Evolutionary conservation across 30 jellyfish, hydroid and myxozoan genomes (phyloP), one percentile per base, ranked within the genome.

Genomic region (Aurelia sp.): DNA sequence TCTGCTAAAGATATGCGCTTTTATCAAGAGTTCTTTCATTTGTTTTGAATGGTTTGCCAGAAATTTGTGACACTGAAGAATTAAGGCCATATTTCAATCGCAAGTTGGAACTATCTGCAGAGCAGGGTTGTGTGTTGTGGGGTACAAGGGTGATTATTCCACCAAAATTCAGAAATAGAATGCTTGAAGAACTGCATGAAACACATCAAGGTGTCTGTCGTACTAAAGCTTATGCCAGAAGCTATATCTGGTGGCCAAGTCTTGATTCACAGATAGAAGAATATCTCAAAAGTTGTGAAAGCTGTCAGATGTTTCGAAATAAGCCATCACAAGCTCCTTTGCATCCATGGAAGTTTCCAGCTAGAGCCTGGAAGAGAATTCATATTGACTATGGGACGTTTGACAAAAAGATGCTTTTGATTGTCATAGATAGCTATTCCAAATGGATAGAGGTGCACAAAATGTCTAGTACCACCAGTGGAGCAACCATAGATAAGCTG

Each of bases 71-170:
- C 71, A 47, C 71, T 73, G 85, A 73, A 73, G 85, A 73, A 51
- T 50, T 73, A 73, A 73, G 85, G 85, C 85, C 71, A 73, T 73
- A 73, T 47, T 52, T 73, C 71, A 73, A 73, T 73, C 85, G 71
- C 71, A 73, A 73, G 8, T 22, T 73, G 47, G 71, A 73, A 51
- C 72, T 73, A 73, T 27, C 33, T 27, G n/a, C 33, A 27, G 33
- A 27, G 2, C 33, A 27, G 33, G 33, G 33, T 27, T 27, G 51
- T 40, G 64, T 60, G 30, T 35, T 61, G 90, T 80, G 82, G 90
- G 82, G 83, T 47, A 35, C 90, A 61, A 63, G 90, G 38, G 90
- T 80, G 70, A 63, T 82, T 70, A 73, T 73, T 67, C 88, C 90
- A 69, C 72, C 69, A 53, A 57, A 40, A 73, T 64, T 5, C 22